Base-by-base conservation (phyloP, 2,888 invertebrate genomes). In the Adelognathus sp. region DNA sequence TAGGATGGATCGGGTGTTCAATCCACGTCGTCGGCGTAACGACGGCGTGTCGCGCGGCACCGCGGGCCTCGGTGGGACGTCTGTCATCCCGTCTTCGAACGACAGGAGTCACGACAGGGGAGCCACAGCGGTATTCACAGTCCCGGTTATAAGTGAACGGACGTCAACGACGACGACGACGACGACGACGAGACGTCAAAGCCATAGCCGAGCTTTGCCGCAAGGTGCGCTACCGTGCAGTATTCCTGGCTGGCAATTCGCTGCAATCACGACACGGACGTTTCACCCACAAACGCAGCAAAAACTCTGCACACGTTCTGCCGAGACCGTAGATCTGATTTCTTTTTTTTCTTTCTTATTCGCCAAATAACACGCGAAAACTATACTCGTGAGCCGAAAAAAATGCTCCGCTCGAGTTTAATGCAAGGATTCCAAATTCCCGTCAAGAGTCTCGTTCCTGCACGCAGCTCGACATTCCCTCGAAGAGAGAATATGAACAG, bases 361-460 rank as follows among this genome's bases (percentile, higher is more conserved):
- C 7, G 18, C 9, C 46, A 21, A 46, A 46, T 46, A 46, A 46
- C 46, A 46, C 46, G 46, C 46, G 46, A 46, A 46, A 11, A 33
- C 33, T 44, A 44, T 46, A n/a, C n/a, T 46, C 21, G 18, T 46
- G 46, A 18, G 18, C 11, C 16, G 7, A 46, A 46, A 50, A 46
- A 46, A 24, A 46, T 4, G 31, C 21, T n/a, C n/a, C n/a, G n/a
- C 31, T 58, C 64, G 70, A 70, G 64, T 56, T 66, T 69, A 69
- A 63, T 58, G 67, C 76, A 73, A 63, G 33, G 72, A 79, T 76
- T 79, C 58, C 41, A 46, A 58, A 72, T 31, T 63, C 44, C 18
- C 46, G n/a, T 31, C 24, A 14, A 31, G 33, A 31, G 54, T 61
- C 27, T 64, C 24, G 24, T 27, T 46, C 46, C 18, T 46, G 31